These are phyloP conservation scores for Operophtera brumata DNA, from an alignment of 2,888 invertebrate species.

Conservation along the genomic window DNA sequence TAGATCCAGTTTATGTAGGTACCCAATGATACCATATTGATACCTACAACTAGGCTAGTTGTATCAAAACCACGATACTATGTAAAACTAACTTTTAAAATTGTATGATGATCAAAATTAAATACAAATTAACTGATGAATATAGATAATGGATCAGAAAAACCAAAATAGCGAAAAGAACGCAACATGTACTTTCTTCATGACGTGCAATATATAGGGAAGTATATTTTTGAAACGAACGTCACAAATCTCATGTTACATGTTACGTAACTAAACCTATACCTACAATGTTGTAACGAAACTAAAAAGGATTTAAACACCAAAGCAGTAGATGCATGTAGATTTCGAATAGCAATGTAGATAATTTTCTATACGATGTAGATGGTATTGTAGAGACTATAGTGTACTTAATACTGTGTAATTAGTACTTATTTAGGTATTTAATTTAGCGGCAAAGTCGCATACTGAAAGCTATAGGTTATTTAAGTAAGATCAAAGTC, in stretches of 20 bases:
- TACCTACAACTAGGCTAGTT: background rate
- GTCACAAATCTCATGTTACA: no score
- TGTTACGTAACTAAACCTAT: no score
- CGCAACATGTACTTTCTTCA: no score
- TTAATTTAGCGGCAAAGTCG: conserved; percentile 12
- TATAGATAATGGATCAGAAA: no score
- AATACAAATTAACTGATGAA: no score
- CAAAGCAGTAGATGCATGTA: conserved; percentile 52
- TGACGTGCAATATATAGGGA: no score
- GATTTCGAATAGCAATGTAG: conserved; percentile 14
- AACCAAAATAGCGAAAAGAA: no score
- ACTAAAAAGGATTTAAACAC: conserved; percentile 53
- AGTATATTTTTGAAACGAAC: no score
- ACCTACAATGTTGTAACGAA: conserved; percentile 23
- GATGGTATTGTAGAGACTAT: background rate
- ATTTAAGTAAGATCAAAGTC: no score
- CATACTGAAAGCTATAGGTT: conserved; percentile 4
- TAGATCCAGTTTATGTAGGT: conserved; percentile 13
- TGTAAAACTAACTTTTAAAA: background rate
- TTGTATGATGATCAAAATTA: no score
- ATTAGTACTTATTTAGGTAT: background rate
- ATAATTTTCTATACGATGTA: background rate
- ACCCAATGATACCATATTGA: background rate
- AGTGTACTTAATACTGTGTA: no score
- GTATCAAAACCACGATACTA: background rate